These are phyloP conservation scores for Tapera naevia DNA, from an alignment of 2,797 vertebrate genomes.

Conservation along the genomic window DNA sequence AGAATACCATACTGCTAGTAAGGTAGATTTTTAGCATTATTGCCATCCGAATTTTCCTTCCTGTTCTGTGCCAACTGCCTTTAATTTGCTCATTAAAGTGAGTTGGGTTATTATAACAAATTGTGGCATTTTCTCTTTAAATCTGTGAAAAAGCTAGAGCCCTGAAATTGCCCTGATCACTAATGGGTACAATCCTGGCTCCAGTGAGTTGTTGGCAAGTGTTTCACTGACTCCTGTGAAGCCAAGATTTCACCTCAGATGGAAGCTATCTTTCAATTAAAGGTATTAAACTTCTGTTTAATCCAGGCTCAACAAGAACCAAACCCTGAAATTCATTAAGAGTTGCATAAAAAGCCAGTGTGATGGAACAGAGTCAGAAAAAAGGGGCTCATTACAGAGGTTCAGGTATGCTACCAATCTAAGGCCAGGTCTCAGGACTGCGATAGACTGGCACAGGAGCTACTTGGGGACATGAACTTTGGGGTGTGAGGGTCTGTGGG, in stretches of 20 bases:
- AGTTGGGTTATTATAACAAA: conserved; percentile 15
- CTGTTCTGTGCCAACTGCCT: background rate
- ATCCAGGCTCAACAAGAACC: background rate
- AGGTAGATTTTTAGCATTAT: background rate
- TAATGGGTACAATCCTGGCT: conserved; percentile 27
- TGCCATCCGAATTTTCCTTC: background rate
- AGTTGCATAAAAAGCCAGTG: background rate
- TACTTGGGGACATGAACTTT: background rate
- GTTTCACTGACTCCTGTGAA: background rate
- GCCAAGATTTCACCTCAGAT: conserved; percentile 18
- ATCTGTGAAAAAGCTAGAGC: background rate
- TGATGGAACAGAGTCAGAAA: background rate
- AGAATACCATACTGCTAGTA: background rate
- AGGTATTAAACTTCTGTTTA: conserved; percentile 41
- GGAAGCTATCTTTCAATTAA: conserved; percentile 32
- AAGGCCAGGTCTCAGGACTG: background rate
- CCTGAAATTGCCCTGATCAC: background rate
- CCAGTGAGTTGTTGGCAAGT: background rate
- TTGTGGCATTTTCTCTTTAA: conserved; percentile 40
- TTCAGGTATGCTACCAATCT: background rate
- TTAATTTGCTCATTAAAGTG: conserved; percentile 18
- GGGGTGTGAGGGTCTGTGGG: background rate
- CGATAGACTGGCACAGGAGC: background rate
- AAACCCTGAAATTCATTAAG: conserved; percentile 25
- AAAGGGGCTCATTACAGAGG: background rate